Evolutionary conservation across 2,113 vertebrate species (phyloP), one percentile per base, ranked within the genome.

Genomic region (Tenebrosternarchus preto): DNA sequence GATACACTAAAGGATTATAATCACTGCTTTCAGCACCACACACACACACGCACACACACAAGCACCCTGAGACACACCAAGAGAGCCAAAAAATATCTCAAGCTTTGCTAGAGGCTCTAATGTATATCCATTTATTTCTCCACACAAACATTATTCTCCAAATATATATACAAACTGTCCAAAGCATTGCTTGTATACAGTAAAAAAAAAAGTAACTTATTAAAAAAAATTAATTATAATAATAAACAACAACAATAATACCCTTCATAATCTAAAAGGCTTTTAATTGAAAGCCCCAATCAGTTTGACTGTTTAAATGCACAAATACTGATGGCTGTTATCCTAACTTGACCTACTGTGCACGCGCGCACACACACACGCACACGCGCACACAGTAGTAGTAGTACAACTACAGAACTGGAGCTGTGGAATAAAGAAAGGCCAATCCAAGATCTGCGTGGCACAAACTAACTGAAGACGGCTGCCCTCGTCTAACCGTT

Each of bases 41-140:
- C 15, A 57, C 29, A 25, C 53, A 36, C 6, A 36, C 33, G 6
- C 43, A 46, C 1, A 46, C 3, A 46, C 43, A 46, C 3, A 6
- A 6, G 11, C 43, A 46, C 43, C 43, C 43, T 15, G 43, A 9
- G 11, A 50, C 43, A 50, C 43, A 50, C 5, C 33, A 75, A 20
- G 0, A 9, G 6, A 59, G 7, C 16, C 22, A 27, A 3, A 3
- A 4, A n/a, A 43, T 60, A 24, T 1, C 2, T 2, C 19, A 20
- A n/a, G 63, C 25, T 19, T n/a, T 0, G 19, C 67, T 24, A 72
- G 70, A n/a, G 55, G 24, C 50, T 56, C 22, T 43, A 63, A 64
- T 57, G 53, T 27, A 29, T 66, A 56, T 59, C 68, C 17, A 36
- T 84, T 84, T 81, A 81, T 81, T 81, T n/a, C 43, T 74, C 39